Conservation (phyloP, 2,888 invertebrate genomes). For the Nephrotoma flavescens region DNA sequence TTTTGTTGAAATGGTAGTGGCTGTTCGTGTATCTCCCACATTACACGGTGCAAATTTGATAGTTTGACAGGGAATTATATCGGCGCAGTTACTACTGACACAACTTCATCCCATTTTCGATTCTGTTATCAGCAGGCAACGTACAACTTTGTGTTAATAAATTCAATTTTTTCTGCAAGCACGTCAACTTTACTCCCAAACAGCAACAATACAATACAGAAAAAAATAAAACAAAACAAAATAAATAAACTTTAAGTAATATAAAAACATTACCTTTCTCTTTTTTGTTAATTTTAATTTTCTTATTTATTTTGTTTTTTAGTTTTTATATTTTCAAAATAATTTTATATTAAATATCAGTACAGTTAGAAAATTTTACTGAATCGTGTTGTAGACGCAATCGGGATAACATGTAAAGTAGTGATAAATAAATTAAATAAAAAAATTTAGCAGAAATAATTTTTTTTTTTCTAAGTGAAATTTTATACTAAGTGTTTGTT, state of each 20-base stretch:
- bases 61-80: too few species aligned
- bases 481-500: not conserved
- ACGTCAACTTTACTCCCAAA: not conserved
- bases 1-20: not conserved
- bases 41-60: not conserved
- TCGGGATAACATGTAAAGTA: not conserved
- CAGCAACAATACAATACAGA: not conserved
- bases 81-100: too few species aligned
- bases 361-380: not conserved
- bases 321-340: not conserved
- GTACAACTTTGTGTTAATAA: not conserved
- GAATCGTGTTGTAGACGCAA: not conserved
- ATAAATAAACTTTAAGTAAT: not conserved
- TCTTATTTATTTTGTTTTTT: not conserved
- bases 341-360: not conserved
- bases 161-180: not conserved
- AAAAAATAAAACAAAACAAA: not conserved
- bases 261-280: not conserved
- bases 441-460: not conserved
- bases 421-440: not conserved
- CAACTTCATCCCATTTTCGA: too few species aligned
- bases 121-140: too few species aligned
- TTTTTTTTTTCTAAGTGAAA: not conserved
- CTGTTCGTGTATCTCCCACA: not conserved
- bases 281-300: not conserved